A percentile compares a stretch with the other conserved stretches of the same genome.
Conservation (phyloP, 1,140 invertebrate genomes). For the Leptopilina clavipes region DNA sequence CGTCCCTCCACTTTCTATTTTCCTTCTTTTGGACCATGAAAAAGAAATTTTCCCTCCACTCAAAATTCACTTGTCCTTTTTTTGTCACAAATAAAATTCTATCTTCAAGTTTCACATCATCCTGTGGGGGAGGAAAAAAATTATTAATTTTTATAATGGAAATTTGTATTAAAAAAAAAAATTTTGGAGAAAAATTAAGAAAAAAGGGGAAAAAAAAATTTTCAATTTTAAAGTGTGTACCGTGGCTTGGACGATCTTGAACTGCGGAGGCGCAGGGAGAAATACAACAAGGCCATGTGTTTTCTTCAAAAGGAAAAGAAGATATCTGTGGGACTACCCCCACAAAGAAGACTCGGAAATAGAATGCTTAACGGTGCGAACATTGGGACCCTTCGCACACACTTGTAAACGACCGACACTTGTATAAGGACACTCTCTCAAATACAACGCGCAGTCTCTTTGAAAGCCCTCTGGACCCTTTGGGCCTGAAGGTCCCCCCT, state of each 20-base stretch:
- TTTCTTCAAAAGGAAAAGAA: conserved; percentile 50
- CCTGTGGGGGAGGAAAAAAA: neutral
- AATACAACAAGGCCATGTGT: conserved; percentile 52
- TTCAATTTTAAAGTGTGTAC: conserved; percentile 1
- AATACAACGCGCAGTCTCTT: neutral
- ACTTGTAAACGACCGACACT: neutral
- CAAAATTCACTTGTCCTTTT: neutral
- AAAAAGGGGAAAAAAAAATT: conserved; percentile 16
- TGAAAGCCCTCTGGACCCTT: neutral
- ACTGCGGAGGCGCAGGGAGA: conserved; percentile 45
- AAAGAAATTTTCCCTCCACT: neutral
- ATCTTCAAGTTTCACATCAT: conserved; percentile 21
- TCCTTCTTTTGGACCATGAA: neutral
- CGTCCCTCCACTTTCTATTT: conserved; percentile 36
- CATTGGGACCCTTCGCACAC: neutral
- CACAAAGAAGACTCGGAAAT: conserved; percentile 59
- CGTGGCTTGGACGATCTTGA: conserved; percentile 11
- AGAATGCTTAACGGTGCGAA: conserved; percentile 41
- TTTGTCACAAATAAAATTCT: conserved; percentile 26
- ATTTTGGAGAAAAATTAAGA: conserved; percentile 7
- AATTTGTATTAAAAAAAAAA: no score
- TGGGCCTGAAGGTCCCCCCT: neutral
- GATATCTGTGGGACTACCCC: conserved; percentile 51
- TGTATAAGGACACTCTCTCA: conserved; percentile 5
- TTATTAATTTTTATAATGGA: no score